Evolutionary conservation across 2,797 vertebrate genomes (phyloP).

Genomic region (Anolis apletophallus): DNA sequence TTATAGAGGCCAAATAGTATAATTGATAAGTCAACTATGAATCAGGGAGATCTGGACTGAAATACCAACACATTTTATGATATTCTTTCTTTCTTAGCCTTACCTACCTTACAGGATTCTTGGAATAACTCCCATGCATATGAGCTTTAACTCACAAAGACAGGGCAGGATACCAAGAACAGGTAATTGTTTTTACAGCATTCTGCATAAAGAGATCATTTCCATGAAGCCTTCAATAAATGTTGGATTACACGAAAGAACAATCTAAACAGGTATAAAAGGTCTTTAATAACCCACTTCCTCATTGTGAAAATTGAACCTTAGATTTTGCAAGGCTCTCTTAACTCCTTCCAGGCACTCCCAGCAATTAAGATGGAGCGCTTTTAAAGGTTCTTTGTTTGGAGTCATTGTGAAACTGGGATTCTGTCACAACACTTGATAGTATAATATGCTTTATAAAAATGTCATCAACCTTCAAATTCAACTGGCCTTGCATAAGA

Average conservation of each 20-base stretch:
- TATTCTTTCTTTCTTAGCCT: background rate
- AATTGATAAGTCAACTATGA: background rate
- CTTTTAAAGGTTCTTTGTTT: slow-evolving; percentile 75
- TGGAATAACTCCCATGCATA: background rate
- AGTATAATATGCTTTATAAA: slow-evolving; percentile 61
- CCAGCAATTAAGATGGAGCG: slow-evolving; percentile 51
- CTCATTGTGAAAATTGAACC: slow-evolving; percentile 71
- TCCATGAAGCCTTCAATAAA: slow-evolving; percentile 54
- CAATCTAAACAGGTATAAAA: slow-evolving; percentile 63
- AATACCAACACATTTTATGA: background rate
- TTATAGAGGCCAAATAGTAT: background rate
- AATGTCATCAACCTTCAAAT: slow-evolving; percentile 42
- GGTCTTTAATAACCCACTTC: slow-evolving; percentile 69
- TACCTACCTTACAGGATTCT: background rate
- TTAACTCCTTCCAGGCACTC: slow-evolving; percentile 59
- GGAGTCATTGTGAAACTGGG: slow-evolving; percentile 68
- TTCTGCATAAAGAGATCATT: slow-evolving; percentile 52
- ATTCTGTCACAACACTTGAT: slow-evolving; percentile 53
- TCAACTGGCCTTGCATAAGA: background rate
- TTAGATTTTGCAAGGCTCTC: slow-evolving; percentile 62
- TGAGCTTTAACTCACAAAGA: background rate
- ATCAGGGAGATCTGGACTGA: background rate
- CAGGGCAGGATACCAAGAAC: background rate
- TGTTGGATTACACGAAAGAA: slow-evolving; percentile 44
- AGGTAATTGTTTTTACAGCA: slow-evolving; percentile 27